Conservation (phyloP, 2,113 vertebrate genomes). For the Procavia capensis region DNA sequence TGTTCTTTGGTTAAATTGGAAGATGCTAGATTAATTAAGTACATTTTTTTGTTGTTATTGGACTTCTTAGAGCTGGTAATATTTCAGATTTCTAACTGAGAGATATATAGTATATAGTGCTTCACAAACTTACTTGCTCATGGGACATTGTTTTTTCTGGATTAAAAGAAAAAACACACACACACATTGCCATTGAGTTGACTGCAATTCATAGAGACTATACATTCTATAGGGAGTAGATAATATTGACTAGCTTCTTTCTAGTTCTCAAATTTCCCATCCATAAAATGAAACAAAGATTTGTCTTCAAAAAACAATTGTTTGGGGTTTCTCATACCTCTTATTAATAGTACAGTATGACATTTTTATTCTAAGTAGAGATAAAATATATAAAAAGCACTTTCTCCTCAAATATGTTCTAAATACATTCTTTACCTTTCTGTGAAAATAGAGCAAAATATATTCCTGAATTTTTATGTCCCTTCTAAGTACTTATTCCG, state of each 20-base stretch:
- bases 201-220: too few species aligned
- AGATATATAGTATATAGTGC: not conserved
- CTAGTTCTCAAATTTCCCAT: constrained; percentile 43
- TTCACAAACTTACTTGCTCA: not conserved
- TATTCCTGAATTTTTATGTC: constrained; percentile 34
- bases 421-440: constrained; percentile 36
- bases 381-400: not conserved
- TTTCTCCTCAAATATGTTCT: not conserved
- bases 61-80: not conserved
- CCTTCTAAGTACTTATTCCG: constrained; percentile 27
- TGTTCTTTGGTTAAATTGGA: constrained; percentile 10
- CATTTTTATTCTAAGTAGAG: constrained; percentile 36
- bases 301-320: constrained; percentile 16
- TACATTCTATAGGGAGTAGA: not conserved
- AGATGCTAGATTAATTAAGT: constrained; percentile 23
- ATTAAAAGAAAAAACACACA: too few species aligned
- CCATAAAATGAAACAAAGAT: not conserved
- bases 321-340: constrained; percentile 24
- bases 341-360: not conserved
- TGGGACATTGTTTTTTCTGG: not conserved
- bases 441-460: constrained; percentile 8
- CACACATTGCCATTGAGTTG: too few species aligned
- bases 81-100: not conserved
- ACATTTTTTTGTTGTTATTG: not conserved
- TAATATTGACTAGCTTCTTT: constrained; percentile 10